Evolutionary conservation across 2,113 vertebrate genomes (phyloP), one percentile per base, ranked within the genome.

Genomic region (Sorex fumeus): DNA sequence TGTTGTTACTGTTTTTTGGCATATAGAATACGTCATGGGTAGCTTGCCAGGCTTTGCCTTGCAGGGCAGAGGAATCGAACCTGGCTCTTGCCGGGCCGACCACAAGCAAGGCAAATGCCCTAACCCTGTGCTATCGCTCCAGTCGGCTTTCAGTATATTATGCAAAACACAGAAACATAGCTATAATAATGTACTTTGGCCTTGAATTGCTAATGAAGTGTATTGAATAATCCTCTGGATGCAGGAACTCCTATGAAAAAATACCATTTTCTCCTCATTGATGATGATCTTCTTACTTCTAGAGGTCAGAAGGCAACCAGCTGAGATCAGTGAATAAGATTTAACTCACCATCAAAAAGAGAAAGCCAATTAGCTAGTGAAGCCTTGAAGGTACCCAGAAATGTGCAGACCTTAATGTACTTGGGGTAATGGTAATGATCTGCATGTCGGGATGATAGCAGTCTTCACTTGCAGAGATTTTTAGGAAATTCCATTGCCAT

Each of bases 221-320:
- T 23, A 75, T 81, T 47, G 0, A 1, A 19, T 34, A 74, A 23
- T 88, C 71, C 79, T 83, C 57, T 27, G n/a, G 71, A 32, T n/a
- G 34, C 34, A 87, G 80, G 72, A 36, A 78, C 62, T 92, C 91
- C 92, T 66, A 18, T 30, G 57, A 32, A 47, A 80, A 78, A 92
- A 80, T 87, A 30, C 76, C 64, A 32, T 79, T 81, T 75, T 45
- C 66, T 75, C 83, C 40, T 64, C 67, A 47, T 2, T 45, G 57
- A 25, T 19, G 43, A 79, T 74, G 34, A n/a, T 75, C 64, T 94
- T 72, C 36, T 18, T 50, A 66, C 21, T 84, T 86, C 62, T 84
- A 25, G 67, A 27, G 15, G 16, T 50, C 53, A 25, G 10, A 36
- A 72, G 66, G 21, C 67, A 86, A 36, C 23, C 70, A 81, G 21